phyloP scores from a whole-genome alignment of 2,797 vertebrate genomes.

The Darevskia nairensis region DNA sequence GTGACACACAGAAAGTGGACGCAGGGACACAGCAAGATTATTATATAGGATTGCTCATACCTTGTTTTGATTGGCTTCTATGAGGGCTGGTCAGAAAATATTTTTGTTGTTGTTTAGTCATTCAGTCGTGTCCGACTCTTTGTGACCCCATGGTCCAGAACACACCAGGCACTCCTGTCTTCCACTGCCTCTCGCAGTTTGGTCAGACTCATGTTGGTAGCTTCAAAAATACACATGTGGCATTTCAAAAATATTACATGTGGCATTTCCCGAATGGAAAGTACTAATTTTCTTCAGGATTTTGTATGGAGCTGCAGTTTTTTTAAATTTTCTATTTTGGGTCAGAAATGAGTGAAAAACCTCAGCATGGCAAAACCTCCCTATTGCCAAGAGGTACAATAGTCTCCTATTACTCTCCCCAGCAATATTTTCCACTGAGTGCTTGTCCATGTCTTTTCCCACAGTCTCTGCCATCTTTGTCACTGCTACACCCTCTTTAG shows the following conservation, averaged over 20 bases:
- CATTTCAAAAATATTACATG: background rate
- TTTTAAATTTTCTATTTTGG: background rate
- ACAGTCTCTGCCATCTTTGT: background rate
- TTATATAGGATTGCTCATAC: background rate
- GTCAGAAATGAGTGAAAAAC: background rate
- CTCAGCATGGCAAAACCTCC: background rate
- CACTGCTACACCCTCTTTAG: background rate
- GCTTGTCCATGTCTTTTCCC: background rate
- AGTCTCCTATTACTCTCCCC: background rate
- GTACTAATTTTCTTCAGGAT: background rate
- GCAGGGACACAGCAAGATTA: too few relatives aligned
- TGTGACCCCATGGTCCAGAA: too few relatives aligned
- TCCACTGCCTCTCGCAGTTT: too few relatives aligned
- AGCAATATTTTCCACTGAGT: background rate
- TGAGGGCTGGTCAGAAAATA: background rate
- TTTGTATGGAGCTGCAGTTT: background rate
- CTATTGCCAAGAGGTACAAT: background rate
- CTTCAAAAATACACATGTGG: too few relatives aligned
- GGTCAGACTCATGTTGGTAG: too few relatives aligned
- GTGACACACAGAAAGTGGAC: too few relatives aligned
- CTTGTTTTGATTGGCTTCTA: slow-evolving; percentile 11
- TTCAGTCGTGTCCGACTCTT: too few relatives aligned
- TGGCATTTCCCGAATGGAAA: background rate
- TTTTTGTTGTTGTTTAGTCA: background rate
- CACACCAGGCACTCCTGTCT: too few relatives aligned